Percentiles rank a stretch among this genome's conserved stretches.
phyloP scores from a whole-genome alignment of 2,888 invertebrate species.

The Tetropium fuscum region DNA sequence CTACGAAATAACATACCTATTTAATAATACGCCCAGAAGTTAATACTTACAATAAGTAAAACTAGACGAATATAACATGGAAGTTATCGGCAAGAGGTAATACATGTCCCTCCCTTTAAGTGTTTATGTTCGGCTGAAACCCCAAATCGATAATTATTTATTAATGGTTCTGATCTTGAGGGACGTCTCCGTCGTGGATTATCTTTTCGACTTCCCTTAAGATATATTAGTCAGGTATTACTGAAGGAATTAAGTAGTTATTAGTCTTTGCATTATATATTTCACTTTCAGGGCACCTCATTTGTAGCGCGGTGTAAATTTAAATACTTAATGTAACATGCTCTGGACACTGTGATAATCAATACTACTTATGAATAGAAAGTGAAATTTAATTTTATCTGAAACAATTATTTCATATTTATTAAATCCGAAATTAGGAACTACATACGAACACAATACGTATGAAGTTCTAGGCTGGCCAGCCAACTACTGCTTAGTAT shows the following conservation, averaged over 20 bases:
- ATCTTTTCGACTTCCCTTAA: conserved; percentile 3
- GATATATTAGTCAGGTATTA: conserved; percentile 9
- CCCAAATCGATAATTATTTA: conserved; percentile 19
- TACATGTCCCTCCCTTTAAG: neutral
- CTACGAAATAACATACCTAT: too few species aligned
- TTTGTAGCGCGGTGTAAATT: neutral
- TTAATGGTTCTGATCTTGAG: conserved; percentile 9
- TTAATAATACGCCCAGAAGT: too few species aligned
- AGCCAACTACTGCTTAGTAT: conserved; percentile 6
- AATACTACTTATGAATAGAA: too few species aligned
- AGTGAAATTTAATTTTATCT: too few species aligned
- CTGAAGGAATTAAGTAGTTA: conserved; percentile 10
- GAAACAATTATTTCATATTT: too few species aligned
- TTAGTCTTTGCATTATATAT: neutral
- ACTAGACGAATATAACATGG: too few species aligned
- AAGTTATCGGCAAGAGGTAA: too few species aligned
- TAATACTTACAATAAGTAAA: too few species aligned
- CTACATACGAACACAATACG: neutral
- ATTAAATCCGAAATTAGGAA: too few species aligned
- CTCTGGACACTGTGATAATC: too few species aligned
- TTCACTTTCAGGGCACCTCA: neutral
- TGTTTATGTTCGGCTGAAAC: conserved; percentile 11
- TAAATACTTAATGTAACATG: neutral
- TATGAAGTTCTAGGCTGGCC: too few species aligned
- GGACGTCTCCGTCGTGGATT: conserved; percentile 8